Percentiles rank a stretch among this genome's conserved stretches.
Evolutionary conservation across 2,797 vertebrate species (phyloP).

Genomic region (Podargus strigoides): DNA sequence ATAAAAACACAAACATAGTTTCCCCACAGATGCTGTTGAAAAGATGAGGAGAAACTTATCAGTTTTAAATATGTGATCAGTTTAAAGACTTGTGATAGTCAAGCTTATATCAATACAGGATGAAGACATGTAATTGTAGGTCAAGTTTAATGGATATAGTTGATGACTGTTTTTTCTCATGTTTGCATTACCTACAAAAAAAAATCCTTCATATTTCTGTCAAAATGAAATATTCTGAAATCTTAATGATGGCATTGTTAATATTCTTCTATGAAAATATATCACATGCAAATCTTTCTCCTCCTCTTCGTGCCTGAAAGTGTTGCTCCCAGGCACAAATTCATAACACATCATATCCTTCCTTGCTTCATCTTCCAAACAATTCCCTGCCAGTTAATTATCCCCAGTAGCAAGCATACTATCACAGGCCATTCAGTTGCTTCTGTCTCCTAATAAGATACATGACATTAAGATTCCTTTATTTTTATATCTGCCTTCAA

Average conservation of each 20-base stretch:
- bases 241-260: not conserved
- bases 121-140: not conserved
- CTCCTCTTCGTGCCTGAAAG: not conserved
- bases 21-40: not conserved
- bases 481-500: not conserved
- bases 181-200: not conserved
- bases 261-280: not conserved
- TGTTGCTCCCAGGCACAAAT: not conserved
- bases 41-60: not conserved
- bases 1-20: not conserved
- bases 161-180: not conserved
- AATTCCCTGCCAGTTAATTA: not conserved
- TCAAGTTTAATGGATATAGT: not conserved
- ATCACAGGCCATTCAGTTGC: not conserved
- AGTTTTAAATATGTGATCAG: not conserved
- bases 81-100: not conserved
- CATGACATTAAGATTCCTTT: not conserved
- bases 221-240: not conserved
- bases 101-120: not conserved
- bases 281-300: not conserved
- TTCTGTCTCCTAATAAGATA: not conserved
- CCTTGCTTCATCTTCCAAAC: not conserved
- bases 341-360: not conserved
- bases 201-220: not conserved
- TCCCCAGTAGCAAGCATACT: rapidly evolving